Conservation (phyloP, 2,888 invertebrate genomes). For the Ptycholaimellus sp. region DNA sequence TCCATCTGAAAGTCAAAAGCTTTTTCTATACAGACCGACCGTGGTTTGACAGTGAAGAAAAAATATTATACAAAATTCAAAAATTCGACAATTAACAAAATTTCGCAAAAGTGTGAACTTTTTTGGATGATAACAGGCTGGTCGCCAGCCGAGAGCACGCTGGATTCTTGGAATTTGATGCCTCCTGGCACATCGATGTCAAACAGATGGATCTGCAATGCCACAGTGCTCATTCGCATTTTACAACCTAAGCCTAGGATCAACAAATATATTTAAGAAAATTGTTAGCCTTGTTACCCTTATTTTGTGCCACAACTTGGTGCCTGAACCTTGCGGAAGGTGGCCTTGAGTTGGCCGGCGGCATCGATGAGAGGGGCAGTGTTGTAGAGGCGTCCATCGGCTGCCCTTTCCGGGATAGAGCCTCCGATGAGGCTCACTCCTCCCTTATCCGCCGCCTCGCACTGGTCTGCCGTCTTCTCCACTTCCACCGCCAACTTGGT, state of each 20-base stretch:
- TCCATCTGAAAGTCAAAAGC: conserved; percentile 27
- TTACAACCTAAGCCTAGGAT: background rate
- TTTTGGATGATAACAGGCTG: no score
- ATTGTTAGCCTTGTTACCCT: background rate
- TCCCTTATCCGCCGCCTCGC: no score
- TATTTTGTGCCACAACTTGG: background rate
- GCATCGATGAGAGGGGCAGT: no score
- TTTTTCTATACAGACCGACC: no score
- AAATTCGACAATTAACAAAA: conserved; percentile 18
- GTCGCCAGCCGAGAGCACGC: conserved; percentile 51
- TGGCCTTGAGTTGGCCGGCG: no score
- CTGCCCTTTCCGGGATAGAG: conserved; percentile 62
- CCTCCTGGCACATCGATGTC: conserved; percentile 80
- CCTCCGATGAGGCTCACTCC: conserved; percentile 64
- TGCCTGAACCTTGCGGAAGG: background rate
- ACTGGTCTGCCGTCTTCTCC: no score
- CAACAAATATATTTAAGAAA: background rate
- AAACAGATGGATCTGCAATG: conserved; percentile 57
- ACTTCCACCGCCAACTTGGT: no score
- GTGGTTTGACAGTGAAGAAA: no score
- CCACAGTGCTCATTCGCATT: background rate
- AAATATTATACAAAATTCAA: no score
- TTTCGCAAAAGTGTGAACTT: conserved; percentile 48
- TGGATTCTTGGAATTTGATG: conserved; percentile 75
- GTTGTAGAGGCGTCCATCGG: no score